These are phyloP conservation scores for Pelodiscus sinensis DNA, from an alignment of 2,113 vertebrate species.

Conservation along the genomic window DNA sequence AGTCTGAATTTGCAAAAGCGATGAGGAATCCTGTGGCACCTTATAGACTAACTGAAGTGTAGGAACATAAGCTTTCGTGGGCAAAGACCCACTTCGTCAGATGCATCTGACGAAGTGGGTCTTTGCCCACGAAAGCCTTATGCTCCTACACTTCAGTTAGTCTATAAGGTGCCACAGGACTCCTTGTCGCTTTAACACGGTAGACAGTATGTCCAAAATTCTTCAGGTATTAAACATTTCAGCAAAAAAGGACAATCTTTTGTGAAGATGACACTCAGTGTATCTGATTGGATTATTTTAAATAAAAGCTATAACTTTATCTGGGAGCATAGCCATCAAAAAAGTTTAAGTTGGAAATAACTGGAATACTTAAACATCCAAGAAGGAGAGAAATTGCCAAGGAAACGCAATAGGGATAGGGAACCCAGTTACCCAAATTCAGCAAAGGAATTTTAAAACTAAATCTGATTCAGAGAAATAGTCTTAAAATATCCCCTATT, in stretches of 20 bases:
- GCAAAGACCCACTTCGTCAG: too few species aligned
- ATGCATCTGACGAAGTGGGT: too few species aligned
- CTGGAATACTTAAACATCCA: neutral
- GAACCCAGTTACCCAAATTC: neutral
- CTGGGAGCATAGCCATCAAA: neutral
- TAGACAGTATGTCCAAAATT: neutral
- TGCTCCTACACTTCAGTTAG: too few species aligned
- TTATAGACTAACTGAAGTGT: too few species aligned
- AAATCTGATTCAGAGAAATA: neutral
- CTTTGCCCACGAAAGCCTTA: too few species aligned
- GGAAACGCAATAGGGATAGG: neutral
- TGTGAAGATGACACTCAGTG: neutral
- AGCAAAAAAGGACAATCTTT: neutral
- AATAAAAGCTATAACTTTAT: neutral
- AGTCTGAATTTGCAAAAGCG: too few species aligned
- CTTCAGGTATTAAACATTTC: neutral
- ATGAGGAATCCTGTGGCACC: too few species aligned
- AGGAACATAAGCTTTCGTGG: too few species aligned
- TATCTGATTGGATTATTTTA: neutral
- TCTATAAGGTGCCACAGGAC: too few species aligned
- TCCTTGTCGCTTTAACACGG: too few species aligned
- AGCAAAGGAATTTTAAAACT: neutral
- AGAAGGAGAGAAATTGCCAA: neutral
- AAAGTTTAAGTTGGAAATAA: neutral
- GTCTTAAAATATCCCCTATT: neutral